These are phyloP conservation scores for Cotesia glomerata DNA, from an alignment of 1,140 invertebrate genomes.

Conservation along the genomic window DNA sequence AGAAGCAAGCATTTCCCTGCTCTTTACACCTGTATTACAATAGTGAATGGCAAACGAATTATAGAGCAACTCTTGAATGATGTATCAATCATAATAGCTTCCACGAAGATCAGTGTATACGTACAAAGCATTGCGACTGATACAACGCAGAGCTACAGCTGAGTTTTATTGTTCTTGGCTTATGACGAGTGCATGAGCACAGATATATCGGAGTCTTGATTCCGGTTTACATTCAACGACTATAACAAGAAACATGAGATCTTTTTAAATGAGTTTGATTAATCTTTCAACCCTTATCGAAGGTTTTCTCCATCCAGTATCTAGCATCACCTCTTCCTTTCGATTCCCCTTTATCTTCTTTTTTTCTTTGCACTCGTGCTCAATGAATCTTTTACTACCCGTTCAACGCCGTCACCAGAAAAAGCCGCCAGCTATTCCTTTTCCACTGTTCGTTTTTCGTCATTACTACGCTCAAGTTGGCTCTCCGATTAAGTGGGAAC, in stretches of 20 bases:
- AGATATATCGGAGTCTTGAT: constrained; percentile 33
- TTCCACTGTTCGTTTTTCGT: neutral
- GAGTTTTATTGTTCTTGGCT: constrained; percentile 35
- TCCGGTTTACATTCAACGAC: constrained; percentile 28
- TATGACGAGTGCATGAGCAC: constrained; percentile 31
- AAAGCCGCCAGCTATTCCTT: neutral
- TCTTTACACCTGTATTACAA: too few species aligned
- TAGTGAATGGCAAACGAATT: neutral
- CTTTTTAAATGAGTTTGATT: constrained; percentile 33
- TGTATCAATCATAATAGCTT: neutral
- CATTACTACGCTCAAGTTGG: constrained; percentile 31
- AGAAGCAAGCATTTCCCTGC: neutral
- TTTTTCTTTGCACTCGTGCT: neutral
- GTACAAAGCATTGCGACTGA: too few species aligned
- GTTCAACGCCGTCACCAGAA: neutral
- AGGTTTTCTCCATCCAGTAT: neutral
- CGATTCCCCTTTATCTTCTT: too few species aligned
- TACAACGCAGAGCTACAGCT: neutral
- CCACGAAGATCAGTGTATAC: constrained; percentile 1
- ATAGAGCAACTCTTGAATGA: constrained; percentile 2
- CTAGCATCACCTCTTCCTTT: neutral
- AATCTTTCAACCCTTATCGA: neutral
- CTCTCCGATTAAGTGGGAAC: constrained; percentile 30
- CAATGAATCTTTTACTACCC: constrained; percentile 22
- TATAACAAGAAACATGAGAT: neutral